Conservation (phyloP, 2,888 invertebrate species). For the Osedax frankpressi region DNA sequence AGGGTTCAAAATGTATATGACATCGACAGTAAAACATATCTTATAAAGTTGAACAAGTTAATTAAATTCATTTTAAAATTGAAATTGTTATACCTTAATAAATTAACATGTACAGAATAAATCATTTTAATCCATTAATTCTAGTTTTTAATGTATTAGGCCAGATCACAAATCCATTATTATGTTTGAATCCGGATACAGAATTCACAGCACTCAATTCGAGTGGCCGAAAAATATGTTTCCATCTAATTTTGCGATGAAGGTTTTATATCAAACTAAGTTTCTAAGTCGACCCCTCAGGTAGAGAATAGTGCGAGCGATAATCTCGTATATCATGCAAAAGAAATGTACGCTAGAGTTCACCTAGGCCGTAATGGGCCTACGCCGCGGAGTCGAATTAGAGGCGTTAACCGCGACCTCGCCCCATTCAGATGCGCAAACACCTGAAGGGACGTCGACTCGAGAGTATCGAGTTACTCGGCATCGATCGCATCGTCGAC, state of each 20-base stretch:
- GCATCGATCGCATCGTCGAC: constrained; percentile 82
- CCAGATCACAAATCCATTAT: constrained; percentile 76
- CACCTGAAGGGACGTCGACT: constrained; percentile 88
- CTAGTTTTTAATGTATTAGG: no score
- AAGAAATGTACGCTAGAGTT: no score
- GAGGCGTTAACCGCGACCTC: no score
- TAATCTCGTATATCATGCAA: no score
- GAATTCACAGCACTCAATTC: constrained; percentile 84
- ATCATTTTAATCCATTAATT: no score
- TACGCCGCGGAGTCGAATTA: no score
- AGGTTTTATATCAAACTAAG: no score
- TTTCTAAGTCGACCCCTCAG: no score
- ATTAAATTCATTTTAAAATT: constrained; percentile 26
- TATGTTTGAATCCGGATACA: constrained; percentile 79
- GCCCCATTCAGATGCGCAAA: constrained; percentile 79
- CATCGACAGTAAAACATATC: constrained; percentile 86
- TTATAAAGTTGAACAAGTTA: constrained; percentile 58
- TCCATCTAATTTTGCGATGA: constrained; percentile 94
- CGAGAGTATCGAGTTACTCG: constrained; percentile 71
- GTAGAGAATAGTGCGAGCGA: no score
- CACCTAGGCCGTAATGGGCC: no score
- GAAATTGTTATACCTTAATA: no score
- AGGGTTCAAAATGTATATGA: constrained; percentile 94
- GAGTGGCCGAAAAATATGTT: constrained; percentile 96
- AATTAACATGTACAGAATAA: no score